Evolutionary conservation across 2,888 invertebrate species (phyloP).

Genomic region (Drosophila niveifrons): DNA sequence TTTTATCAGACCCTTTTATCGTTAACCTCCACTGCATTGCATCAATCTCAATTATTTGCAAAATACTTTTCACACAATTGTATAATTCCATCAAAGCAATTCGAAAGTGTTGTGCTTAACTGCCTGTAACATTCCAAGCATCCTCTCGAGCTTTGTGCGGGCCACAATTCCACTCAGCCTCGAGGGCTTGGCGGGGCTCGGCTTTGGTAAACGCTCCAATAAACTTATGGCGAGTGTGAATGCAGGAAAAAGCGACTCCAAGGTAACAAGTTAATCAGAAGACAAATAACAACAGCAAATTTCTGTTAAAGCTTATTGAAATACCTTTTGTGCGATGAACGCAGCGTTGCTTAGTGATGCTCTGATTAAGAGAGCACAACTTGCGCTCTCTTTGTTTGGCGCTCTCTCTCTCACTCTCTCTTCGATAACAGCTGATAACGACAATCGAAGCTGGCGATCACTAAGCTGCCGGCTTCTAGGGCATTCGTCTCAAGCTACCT

Average conservation of each 20-base stretch:
- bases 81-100: background rate
- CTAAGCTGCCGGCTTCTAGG: constrained; percentile 23
- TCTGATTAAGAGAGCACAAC: constrained; percentile 5
- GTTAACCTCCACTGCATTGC: background rate
- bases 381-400: background rate
- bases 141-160: constrained; percentile 43
- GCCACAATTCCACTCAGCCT: constrained; percentile 39
- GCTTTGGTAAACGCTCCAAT: constrained; percentile 37
- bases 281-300: background rate
- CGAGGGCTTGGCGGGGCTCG: constrained; percentile 36
- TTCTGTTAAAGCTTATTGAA: background rate
- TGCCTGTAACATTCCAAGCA: constrained; percentile 36
- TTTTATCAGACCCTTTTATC: background rate
- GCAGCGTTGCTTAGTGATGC: background rate
- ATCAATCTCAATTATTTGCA: background rate
- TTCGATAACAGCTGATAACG: constrained; percentile 48
- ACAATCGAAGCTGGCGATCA: constrained; percentile 43
- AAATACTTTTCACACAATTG: background rate
- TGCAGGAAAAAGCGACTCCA: constrained; percentile 1
- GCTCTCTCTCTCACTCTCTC: constrained; percentile 14
- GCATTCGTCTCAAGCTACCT: constrained; percentile 21
- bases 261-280: constrained; percentile 29
- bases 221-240: constrained; percentile 26
- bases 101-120: constrained; percentile 36
- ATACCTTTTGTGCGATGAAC: constrained; percentile 12